Evolutionary conservation across 2,113 vertebrate species (phyloP).

Genomic region (Canis aureus): DNA sequence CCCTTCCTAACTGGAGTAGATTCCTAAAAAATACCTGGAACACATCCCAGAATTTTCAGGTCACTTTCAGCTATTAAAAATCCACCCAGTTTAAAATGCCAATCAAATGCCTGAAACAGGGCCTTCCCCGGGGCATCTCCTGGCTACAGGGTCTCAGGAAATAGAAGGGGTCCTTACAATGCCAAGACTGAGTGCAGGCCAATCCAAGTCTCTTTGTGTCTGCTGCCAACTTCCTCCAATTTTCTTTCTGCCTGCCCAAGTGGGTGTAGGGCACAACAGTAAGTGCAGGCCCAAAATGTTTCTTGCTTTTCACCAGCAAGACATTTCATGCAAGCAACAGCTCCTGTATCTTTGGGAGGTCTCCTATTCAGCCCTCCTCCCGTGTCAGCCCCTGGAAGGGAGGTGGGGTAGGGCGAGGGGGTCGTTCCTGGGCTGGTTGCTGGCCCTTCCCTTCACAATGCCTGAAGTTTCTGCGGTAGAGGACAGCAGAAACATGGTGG

Average conservation of each 20-base stretch:
- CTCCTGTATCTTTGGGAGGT: background rate
- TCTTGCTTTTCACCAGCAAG: conserved; percentile 9
- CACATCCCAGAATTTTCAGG: conserved; percentile 53
- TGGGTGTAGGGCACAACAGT: background rate
- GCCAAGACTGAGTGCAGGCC: background rate
- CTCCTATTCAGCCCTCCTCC: background rate
- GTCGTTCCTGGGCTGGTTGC: background rate
- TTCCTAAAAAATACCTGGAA: conserved; percentile 61
- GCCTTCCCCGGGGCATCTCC: background rate
- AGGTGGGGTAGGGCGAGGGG: background rate
- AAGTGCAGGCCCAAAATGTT: background rate
- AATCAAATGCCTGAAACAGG: background rate
- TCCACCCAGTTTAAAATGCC: conserved; percentile 40
- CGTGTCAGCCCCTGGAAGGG: background rate
- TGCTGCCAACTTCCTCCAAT: background rate
- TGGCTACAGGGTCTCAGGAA: background rate
- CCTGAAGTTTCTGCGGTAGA: background rate
- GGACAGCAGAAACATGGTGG: background rate
- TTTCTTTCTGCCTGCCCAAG: background rate
- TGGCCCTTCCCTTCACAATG: background rate
- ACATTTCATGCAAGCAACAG: background rate
- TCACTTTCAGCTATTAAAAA: conserved; percentile 56
- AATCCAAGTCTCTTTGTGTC: background rate
- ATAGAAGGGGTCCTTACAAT: background rate
- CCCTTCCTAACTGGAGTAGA: conserved; percentile 10